These are phyloP conservation scores for Drosophila koepferae DNA, from an alignment of 2,888 invertebrate genomes.

Conservation along the genomic window DNA sequence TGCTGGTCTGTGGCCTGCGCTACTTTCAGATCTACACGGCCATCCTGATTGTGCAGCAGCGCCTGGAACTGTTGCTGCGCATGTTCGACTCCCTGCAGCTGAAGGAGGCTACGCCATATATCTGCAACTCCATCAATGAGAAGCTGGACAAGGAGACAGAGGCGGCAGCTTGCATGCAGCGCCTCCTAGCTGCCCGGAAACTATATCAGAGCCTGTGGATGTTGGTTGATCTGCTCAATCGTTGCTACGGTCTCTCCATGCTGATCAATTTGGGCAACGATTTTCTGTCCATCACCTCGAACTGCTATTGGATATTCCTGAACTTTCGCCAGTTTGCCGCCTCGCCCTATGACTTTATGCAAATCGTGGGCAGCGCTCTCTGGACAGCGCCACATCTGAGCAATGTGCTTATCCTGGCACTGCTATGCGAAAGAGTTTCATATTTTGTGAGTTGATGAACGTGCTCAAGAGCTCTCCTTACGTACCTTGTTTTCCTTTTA, in stretches of 20 bases:
- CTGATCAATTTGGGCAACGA: slow-evolving; percentile 83
- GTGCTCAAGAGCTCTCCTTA: no score
- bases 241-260: slow-evolving; percentile 81
- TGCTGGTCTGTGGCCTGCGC: slow-evolving; percentile 74
- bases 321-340: slow-evolving; percentile 73
- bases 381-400: slow-evolving; percentile 82
- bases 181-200: slow-evolving; percentile 72
- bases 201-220: slow-evolving; percentile 83
- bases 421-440: slow-evolving; percentile 80
- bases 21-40: slow-evolving; percentile 82
- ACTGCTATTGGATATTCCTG: slow-evolving; percentile 84
- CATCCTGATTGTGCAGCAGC: slow-evolving; percentile 71
- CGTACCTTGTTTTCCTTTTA: background rate
- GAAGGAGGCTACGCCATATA: slow-evolving; percentile 10
- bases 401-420: slow-evolving; percentile 79
- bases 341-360: slow-evolving; percentile 62
- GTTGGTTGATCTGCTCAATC: slow-evolving; percentile 74
- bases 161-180: slow-evolving; percentile 48
- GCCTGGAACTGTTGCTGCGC: slow-evolving; percentile 73
- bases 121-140: slow-evolving; percentile 28
- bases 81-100: slow-evolving; percentile 63
- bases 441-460: slow-evolving; percentile 77
- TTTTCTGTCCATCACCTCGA: slow-evolving; percentile 83
- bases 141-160: slow-evolving; percentile 22
- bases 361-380: slow-evolving; percentile 70